Percentiles rank a stretch among this genome's conserved stretches.
phyloP scores from a whole-genome alignment of 2,797 vertebrate species.

The Pygocentrus nattereri region DNA sequence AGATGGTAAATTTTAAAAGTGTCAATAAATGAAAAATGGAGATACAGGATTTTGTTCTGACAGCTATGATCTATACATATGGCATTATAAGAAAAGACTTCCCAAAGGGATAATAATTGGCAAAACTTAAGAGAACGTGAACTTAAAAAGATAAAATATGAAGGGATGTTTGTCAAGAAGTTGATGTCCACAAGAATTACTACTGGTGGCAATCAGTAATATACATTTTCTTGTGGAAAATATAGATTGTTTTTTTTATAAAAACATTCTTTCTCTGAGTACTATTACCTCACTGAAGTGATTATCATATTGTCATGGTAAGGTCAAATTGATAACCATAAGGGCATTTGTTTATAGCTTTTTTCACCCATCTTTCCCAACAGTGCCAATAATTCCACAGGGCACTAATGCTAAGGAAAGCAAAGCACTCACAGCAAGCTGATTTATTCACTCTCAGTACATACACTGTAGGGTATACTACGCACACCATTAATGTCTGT shows the following conservation, averaged over 20 bases:
- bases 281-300: neutral
- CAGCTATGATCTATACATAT: too few species aligned
- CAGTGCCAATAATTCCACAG: neutral
- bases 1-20: too few species aligned
- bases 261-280: neutral
- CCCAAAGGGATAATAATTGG: too few species aligned
- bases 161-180: too few species aligned
- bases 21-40: too few species aligned
- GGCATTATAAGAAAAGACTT: too few species aligned
- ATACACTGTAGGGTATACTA: neutral
- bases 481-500: slow-evolving; percentile 2
- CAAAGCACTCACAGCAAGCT: neutral
- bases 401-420: neutral
- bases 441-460: neutral
- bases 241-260: neutral
- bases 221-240: neutral
- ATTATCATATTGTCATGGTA: neutral
- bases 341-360: neutral
- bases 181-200: too few species aligned
- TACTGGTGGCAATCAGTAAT: too few species aligned
- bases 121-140: neutral
- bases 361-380: neutral
- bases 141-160: neutral
- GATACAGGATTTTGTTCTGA: too few species aligned
- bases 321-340: neutral